phyloP scores from a whole-genome alignment of 2,797 vertebrate species.

The Bovichtus variegatus region DNA sequence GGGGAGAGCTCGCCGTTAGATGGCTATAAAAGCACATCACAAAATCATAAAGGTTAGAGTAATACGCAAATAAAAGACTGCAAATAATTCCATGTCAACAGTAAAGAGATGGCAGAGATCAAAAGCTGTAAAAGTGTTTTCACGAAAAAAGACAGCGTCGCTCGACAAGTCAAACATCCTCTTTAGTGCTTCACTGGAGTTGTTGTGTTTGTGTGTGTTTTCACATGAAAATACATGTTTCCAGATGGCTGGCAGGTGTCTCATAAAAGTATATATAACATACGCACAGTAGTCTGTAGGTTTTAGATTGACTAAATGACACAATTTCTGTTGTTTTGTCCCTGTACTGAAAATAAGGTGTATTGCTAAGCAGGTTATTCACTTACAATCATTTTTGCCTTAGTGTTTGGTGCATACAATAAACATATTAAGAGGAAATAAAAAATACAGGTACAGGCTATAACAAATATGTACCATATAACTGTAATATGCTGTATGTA shows the following conservation, averaged over 20 bases:
- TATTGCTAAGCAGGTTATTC: too few relatives aligned
- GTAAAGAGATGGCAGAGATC: constrained; percentile 25
- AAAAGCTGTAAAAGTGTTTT: constrained; percentile 49
- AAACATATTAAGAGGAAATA: too few relatives aligned
- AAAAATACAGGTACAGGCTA: too few relatives aligned
- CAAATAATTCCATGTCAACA: constrained; percentile 5
- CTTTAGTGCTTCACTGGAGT: background rate
- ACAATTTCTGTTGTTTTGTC: background rate
- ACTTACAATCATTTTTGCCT: too few relatives aligned
- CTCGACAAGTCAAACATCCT: background rate
- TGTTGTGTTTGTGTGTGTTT: background rate
- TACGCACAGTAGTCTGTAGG: background rate
- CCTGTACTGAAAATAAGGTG: too few relatives aligned
- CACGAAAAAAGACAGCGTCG: too few relatives aligned
- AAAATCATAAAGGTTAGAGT: constrained; percentile 57
- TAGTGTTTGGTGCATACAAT: too few relatives aligned
- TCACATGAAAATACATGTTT: background rate
- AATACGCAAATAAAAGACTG: background rate
- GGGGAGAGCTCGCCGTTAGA: constrained; percentile 14
- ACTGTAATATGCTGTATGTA: too few relatives aligned
- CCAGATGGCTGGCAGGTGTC: background rate
- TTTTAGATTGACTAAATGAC: background rate
- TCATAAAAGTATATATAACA: background rate
- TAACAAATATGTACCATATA: too few relatives aligned
- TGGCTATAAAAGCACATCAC: constrained; percentile 58